Evolutionary conservation across 2,888 invertebrate genomes (phyloP).

Genomic region (Sturmia bella): DNA sequence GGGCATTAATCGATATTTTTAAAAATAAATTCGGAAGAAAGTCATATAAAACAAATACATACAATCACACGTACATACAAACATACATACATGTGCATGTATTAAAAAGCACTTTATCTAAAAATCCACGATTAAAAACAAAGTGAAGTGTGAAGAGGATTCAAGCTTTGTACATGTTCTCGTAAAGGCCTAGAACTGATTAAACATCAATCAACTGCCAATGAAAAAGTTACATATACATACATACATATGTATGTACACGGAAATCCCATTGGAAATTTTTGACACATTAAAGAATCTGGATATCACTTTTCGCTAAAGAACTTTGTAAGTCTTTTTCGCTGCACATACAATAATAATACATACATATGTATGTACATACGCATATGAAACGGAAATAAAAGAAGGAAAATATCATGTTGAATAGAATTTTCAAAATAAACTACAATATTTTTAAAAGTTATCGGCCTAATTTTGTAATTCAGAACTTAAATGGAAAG

Average conservation of each 20-base stretch:
- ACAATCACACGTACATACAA: background rate
- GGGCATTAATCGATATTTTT: slow-evolving; percentile 54
- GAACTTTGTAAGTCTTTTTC: background rate
- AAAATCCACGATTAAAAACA: background rate
- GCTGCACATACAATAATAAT: no score
- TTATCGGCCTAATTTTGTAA: no score
- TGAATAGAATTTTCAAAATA: no score
- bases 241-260: background rate
- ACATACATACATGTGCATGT: background rate
- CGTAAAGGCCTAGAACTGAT: slow-evolving; percentile 37
- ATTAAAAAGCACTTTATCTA: background rate
- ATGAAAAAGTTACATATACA: slow-evolving; percentile 1
- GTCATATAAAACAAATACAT: no score
- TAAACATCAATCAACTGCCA: slow-evolving; percentile 44
- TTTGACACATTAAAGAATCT: slow-evolving; percentile 11
- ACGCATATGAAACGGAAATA: background rate
- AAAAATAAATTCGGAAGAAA: slow-evolving; percentile 38
- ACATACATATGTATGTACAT: background rate
- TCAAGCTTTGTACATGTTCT: background rate
- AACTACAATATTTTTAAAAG: no score
- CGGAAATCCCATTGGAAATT: background rate
- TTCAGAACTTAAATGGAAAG: no score
- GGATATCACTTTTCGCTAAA: slow-evolving; percentile 14
- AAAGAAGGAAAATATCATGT: no score
- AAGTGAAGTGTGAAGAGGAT: background rate